Percentiles rank a stretch among this genome's conserved stretches.
Conservation (phyloP, 2,113 vertebrate genomes). For the Callipepla californica region DNA sequence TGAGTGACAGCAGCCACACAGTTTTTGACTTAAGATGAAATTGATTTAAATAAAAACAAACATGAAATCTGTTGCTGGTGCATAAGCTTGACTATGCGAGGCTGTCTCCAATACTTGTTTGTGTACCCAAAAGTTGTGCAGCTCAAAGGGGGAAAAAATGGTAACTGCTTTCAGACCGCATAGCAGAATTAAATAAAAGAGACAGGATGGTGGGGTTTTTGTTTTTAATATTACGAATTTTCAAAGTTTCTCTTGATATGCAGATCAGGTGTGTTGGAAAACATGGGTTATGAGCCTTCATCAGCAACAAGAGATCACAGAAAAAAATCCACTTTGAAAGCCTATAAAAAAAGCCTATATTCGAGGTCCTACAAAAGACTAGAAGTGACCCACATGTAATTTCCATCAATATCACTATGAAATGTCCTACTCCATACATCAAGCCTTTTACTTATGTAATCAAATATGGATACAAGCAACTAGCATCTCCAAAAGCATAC, state of each 20-base stretch:
- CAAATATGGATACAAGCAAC: not conserved
- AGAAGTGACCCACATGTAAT: not conserved
- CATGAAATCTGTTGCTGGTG: slow-evolving; percentile 23
- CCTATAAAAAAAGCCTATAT: not conserved
- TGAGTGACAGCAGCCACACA: not conserved
- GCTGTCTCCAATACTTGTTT: not conserved
- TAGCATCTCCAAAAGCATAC: not conserved
- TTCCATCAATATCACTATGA: not conserved
- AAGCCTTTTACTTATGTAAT: not conserved
- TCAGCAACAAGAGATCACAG: not conserved
- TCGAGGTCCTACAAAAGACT: not conserved
- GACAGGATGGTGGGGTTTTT: not conserved
- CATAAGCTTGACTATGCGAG: not conserved
- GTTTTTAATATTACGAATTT: not conserved
- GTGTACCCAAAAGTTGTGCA: not conserved
- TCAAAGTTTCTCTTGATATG: not conserved
- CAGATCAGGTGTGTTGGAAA: not conserved
- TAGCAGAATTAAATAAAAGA: not conserved
- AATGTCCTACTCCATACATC: not conserved
- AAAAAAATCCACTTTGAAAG: not conserved
- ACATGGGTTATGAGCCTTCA: not conserved
- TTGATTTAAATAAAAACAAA: slow-evolving; percentile 43
- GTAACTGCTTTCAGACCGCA: not conserved
- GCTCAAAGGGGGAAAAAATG: not conserved
- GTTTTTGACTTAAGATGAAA: slow-evolving; percentile 19